Percentiles rank a stretch among this genome's conserved stretches.
Conservation (phyloP, 1,140 invertebrate genomes). For the Leptinotarsa defecta region DNA sequence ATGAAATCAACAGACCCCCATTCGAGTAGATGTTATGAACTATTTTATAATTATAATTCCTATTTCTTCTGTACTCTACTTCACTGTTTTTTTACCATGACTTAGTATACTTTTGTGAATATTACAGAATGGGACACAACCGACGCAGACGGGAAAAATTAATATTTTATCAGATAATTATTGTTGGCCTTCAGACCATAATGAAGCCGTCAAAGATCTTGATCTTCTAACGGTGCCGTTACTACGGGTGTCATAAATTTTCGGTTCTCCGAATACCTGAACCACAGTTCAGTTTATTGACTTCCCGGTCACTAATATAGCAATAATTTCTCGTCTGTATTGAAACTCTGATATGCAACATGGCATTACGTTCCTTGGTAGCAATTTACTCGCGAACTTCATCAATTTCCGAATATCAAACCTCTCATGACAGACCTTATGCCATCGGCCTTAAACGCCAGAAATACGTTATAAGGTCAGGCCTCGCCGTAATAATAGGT, state of each 20-base stretch:
- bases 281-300: slow-evolving; percentile 19
- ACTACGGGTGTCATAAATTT: slow-evolving; percentile 35
- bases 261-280: slow-evolving; percentile 32
- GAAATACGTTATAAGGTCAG: slow-evolving; percentile 16
- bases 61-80: too few species aligned
- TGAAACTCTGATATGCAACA: not conserved
- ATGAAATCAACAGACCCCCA: too few species aligned
- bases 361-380: not conserved
- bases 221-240: slow-evolving; percentile 28
- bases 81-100: too few species aligned
- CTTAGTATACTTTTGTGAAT: too few species aligned
- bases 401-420: not conserved
- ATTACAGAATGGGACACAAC: too few species aligned
- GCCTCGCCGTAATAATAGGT: slow-evolving; percentile 50
- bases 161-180: slow-evolving; percentile 22
- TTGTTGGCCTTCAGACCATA: slow-evolving; percentile 24
- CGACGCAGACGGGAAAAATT: not conserved
- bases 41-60: too few species aligned
- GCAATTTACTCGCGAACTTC: slow-evolving; percentile 1
- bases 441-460: slow-evolving; percentile 9
- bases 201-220: slow-evolving; percentile 34
- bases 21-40: too few species aligned
- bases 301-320: slow-evolving; percentile 1
- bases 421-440: not conserved
- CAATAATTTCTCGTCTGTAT: not conserved